These are phyloP conservation scores for Brachionus plicatilis DNA, from an alignment of 1,140 invertebrate species.

Conservation along the genomic window DNA sequence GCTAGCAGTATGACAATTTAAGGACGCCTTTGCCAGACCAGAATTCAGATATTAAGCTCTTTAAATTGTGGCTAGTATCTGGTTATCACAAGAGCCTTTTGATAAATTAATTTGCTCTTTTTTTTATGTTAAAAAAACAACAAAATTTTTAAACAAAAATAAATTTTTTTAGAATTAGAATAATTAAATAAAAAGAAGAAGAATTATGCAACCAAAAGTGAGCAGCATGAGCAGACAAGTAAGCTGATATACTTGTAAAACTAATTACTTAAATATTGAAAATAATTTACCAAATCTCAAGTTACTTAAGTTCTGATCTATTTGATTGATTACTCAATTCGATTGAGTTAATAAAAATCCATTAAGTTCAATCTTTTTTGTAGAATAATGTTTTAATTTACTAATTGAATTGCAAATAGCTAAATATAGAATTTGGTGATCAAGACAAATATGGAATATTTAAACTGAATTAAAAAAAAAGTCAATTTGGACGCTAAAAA, in stretches of 20 bases:
- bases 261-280: neutral
- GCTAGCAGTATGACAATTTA: neutral
- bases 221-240: neutral
- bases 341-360: neutral
- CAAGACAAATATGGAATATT: no score
- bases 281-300: neutral
- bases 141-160: neutral
- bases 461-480: no score
- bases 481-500: neutral
- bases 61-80: neutral
- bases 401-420: neutral
- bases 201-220: neutral
- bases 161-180: neutral
- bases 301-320: neutral
- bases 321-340: slow-evolving; percentile 17
- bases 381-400: neutral
- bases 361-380: neutral
- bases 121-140: neutral
- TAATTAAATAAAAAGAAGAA: neutral
- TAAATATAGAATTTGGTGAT: no score
- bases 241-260: slow-evolving; percentile 1
- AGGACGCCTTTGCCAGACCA: neutral
- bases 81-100: neutral
- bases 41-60: neutral
- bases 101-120: no score